Evolutionary conservation across 2,888 invertebrate genomes (phyloP), one percentile per base, ranked within the genome.

Genomic region (Meiosimyza platycephala): DNA sequence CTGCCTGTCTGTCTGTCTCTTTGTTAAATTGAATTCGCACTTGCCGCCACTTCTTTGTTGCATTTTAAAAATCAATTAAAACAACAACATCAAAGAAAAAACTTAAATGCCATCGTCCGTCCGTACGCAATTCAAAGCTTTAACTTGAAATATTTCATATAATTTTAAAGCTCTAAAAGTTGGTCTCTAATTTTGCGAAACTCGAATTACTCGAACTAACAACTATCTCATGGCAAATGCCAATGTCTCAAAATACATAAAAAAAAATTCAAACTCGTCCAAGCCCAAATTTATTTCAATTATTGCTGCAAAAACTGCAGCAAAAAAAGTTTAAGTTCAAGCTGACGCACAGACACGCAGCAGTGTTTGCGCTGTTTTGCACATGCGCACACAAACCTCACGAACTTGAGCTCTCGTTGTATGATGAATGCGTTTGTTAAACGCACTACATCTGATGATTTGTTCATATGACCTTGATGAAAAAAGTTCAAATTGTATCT

Each of bases 341-440:
- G 28, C 63, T n/a, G 16, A 12, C 12, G 16, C 63, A 13, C n/a
- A 40, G 40, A 40, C 40, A 40, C 40, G 40, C 40, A 40, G 40
- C 40, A 40, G 40, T 40, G 6, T 40, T 40, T 40, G 60, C 63
- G 40, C 18, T 28, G 28, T 28, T 28, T 33, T 63, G 63, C 62
- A 48, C 47, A 16, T 40, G 22, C 28, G 40, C 48, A 11, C 55
- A 16, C 16, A 11, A 16, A 22, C n/a, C 11, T 55, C 22, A 55
- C 11, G 16, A 55, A 18, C 18, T 18, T 40, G 9, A 62, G 62
- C 18, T 47, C 18, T 50, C 13, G n/a, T 54, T 66, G 28, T 66
- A 16, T 54, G 66, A 66, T 66, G 54, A 52, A 66, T 54, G 66
- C 66, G 54, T 66, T 66, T 54, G 66, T 54, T 66, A 40, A 52